Base-by-base conservation (phyloP, 2,797 vertebrate species). In the Phoeniculus purpureus region DNA sequence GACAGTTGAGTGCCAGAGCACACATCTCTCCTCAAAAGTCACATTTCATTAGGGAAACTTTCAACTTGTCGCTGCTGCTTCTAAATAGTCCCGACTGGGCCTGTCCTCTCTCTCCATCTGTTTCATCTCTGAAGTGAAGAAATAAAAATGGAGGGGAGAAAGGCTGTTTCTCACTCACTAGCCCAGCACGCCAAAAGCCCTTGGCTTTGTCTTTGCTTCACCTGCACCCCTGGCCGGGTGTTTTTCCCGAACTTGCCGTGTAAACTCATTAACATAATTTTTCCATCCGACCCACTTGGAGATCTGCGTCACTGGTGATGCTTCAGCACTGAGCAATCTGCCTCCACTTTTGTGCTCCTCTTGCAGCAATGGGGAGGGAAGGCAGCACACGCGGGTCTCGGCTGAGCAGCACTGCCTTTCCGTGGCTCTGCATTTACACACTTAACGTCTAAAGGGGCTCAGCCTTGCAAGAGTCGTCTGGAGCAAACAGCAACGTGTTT, bases 231-330 rank as follows among this genome's bases (percentile, higher is more conserved):
- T 62, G 71, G 58, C 34, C 31, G 43, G 2, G 0, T 3, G 76
- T 79, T 71, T 75, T 78, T 67, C 3, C 31, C 61, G 32, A 74
- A 83, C 52, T 93, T 94, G 91, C 89, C 84, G 47, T 52, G 56
- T 87, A 89, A 93, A 92, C 76, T 95, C 90, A 91, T 96, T 94
- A 93, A 66, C 90, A 94, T 89, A 86, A 37, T 86, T 95, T 95
- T 92, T 93, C 90, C 88, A 66, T 89, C 90, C 94, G 95, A 95
- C 95, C 95, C 95, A 96, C 90, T 96, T 96, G 94, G 62, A 81
- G 66, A 87, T 90, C 90, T 96, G 95, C 93, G 86, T 95, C 95
- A 94, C 86, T 25, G 73, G 76, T 29, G 84, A 83, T 94, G 90
- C 75, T 92, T 94, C 93, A 96, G 94, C 78, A 43, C 91, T 90